Percentiles rank a stretch among this genome's conserved stretches.
Conservation (phyloP, 2,888 invertebrate genomes). For the Hirtodrosophila histrioides region DNA sequence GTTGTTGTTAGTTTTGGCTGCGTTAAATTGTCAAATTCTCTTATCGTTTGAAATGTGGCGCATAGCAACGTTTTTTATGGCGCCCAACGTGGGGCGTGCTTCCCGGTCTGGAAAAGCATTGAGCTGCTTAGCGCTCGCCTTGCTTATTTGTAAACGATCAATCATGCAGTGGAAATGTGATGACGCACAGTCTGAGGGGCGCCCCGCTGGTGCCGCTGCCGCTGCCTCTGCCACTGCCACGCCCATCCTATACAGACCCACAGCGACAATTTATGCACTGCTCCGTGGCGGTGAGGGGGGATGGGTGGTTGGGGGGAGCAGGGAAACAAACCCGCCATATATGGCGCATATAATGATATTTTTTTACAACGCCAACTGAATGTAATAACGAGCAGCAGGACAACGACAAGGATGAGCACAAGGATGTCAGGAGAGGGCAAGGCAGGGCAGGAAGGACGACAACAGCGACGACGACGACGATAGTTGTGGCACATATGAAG, state of each 20-base stretch:
- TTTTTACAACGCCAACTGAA: conserved; percentile 67
- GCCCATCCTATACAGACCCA: conserved; percentile 25
- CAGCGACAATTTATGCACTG: conserved; percentile 70
- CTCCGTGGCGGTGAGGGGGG: conserved; percentile 5
- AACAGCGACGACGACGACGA: conserved; percentile 45
- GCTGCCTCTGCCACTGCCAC: conserved; percentile 34
- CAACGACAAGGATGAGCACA: conserved; percentile 43
- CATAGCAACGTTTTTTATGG: conserved; percentile 3
- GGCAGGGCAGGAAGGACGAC: conserved; percentile 30
- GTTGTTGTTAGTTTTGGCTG: not conserved
- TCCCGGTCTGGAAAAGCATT: conserved; percentile 2
- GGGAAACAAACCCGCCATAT: conserved; percentile 42
- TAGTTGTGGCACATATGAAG: conserved; percentile 79
- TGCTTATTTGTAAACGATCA: conserved; percentile 73
- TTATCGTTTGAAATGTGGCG: not conserved
- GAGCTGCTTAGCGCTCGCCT: conserved; percentile 37
- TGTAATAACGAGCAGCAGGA: conserved; percentile 61
- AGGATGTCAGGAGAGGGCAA: conserved; percentile 4
- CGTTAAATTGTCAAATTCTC: not conserved
- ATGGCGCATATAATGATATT: conserved; percentile 74
- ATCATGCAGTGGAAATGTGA: conserved; percentile 72
- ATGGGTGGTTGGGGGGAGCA: not conserved
- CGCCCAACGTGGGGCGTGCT: conserved; percentile 19
- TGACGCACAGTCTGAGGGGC: conserved; percentile 28
- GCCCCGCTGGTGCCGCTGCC: conserved; percentile 15